phyloP scores from a whole-genome alignment of 1,140 invertebrate genomes.

The Nephila pilipes region DNA sequence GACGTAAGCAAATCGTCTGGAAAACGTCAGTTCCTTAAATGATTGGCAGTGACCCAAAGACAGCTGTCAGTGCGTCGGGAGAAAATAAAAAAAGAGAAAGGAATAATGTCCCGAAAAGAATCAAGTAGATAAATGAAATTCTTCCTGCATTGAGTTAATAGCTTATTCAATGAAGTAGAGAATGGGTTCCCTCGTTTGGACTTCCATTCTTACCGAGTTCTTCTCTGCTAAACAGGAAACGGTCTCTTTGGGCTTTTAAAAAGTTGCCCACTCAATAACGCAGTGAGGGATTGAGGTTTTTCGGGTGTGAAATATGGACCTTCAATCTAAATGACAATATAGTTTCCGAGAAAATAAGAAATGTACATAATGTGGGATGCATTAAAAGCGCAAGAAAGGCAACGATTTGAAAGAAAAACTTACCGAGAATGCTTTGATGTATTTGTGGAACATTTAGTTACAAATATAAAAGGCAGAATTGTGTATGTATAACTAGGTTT shows the following conservation, averaged over 20 bases:
- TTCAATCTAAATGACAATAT: too few species aligned
- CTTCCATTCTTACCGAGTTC: neutral
- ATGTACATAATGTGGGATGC: too few species aligned
- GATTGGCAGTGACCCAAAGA: conserved; percentile 67
- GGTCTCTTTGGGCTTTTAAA: conserved; percentile 24
- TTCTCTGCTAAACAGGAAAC: conserved; percentile 48
- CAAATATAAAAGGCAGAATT: too few species aligned
- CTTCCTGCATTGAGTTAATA: conserved; percentile 66
- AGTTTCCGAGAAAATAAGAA: too few species aligned
- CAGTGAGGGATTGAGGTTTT: conserved; percentile 7
- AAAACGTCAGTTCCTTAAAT: conserved; percentile 35
- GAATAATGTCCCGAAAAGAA: conserved; percentile 17
- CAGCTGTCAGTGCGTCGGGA: conserved; percentile 48
- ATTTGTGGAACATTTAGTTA: too few species aligned
- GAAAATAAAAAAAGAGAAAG: neutral
- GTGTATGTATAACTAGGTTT: too few species aligned
- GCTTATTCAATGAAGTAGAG: conserved; percentile 62
- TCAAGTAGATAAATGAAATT: conserved; percentile 67
- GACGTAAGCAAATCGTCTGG: conserved; percentile 61
- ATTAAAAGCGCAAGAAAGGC: too few species aligned
- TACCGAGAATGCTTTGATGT: too few species aligned
- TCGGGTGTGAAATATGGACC: neutral
- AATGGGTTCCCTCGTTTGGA: conserved; percentile 5
- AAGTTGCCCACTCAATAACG: neutral
- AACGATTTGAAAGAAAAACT: too few species aligned